Base-by-base conservation (phyloP, 2,797 vertebrate species). In the Pampus argenteus region DNA sequence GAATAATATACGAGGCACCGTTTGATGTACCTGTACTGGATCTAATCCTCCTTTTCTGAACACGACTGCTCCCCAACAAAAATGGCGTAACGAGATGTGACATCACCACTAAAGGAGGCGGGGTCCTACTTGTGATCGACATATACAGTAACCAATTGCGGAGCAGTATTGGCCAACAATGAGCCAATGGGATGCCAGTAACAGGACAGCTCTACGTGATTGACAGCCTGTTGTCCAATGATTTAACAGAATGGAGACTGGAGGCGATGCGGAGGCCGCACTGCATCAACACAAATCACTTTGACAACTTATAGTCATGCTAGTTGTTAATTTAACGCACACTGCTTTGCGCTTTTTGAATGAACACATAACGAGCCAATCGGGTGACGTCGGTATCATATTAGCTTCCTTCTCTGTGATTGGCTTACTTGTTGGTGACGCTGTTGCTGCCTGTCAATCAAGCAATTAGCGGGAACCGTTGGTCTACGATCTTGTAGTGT, bases 41-140 rank as follows among this genome's bases (percentile, higher is more conserved):
- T 49, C 74, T 86, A 82, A 86, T 83, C 83, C 88, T 85, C 57
- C 81, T 88, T 78, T 74, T 86, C 84, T 71, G 66, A 81, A 86
- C 90, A 85, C 87, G 88, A 89, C 88, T 90, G 87, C 88, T 90
- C 84, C 89, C 90, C 86, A 85, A 88, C 89, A 92, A 94, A 95
- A 91, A 95, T 94, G 94, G 94, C 94, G 92, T 90, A 83, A 79
- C 79, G 69, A 79, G 47, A 58, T 85, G 84, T 92, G 93, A 94
- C 93, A 61, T 93, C 89, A 91, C 68, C 49, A 10, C 18, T 26
- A 56, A 58, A 40, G 74, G 38, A 9, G 18, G 22, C 22, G 20
- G 17, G 14, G 2, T 25, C 14, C 29, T 23, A 17, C 2, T 5
- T 61, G 20, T 76, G 67, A 89, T 6, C 23, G 79, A 82, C 92